Evolutionary conservation across 2,888 invertebrate species (phyloP).

Genomic region (Sceliomorpha sp.): DNA sequence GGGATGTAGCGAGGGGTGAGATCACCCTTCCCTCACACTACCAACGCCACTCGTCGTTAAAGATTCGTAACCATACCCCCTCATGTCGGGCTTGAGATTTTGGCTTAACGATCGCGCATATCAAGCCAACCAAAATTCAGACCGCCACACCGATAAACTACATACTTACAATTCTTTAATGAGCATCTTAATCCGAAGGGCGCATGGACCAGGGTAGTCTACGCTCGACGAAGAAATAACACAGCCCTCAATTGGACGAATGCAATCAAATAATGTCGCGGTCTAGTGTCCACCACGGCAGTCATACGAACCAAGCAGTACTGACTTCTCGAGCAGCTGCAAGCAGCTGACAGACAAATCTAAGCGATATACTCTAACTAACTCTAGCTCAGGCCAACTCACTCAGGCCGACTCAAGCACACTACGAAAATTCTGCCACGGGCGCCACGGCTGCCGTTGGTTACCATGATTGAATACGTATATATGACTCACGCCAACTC

Average conservation of each 20-base stretch:
- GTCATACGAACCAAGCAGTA: constrained; percentile 12
- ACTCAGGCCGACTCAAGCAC: constrained; percentile 12
- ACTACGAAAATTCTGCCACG: too few relatives aligned
- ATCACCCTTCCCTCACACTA: constrained; percentile 48
- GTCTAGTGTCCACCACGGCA: constrained; percentile 11
- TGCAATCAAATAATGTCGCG: constrained; percentile 15
- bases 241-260: constrained; percentile 19
- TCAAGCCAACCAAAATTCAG: background rate
- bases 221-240: constrained; percentile 21
- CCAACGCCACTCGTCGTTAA: constrained; percentile 59
- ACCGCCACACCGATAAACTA: constrained; percentile 30
- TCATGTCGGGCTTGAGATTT: constrained; percentile 54
- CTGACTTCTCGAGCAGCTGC: constrained; percentile 7
- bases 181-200: constrained; percentile 69
- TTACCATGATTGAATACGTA: too few relatives aligned
- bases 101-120: constrained; percentile 41
- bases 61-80: constrained; percentile 62
- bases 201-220: constrained; percentile 54
- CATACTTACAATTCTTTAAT: constrained; percentile 79
- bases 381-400: too few relatives aligned
- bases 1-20: constrained; percentile 63
- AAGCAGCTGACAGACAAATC: constrained; percentile 2
- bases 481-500: too few relatives aligned
- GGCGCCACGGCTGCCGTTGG: too few relatives aligned
- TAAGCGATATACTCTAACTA: constrained; percentile 6